phyloP scores from a whole-genome alignment of 2,888 invertebrate species.

The Mimachlamys varia region DNA sequence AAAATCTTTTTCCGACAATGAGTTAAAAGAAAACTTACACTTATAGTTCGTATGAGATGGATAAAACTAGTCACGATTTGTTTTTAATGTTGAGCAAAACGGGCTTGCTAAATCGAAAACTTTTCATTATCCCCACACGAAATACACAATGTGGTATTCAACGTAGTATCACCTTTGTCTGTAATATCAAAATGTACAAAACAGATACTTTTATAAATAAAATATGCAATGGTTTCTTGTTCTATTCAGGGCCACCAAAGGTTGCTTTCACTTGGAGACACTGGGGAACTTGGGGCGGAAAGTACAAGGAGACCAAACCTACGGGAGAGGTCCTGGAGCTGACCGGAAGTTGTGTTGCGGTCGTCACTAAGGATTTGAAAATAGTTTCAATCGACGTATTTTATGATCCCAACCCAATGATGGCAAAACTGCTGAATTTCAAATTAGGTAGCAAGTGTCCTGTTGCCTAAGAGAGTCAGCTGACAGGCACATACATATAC shows the following conservation, averaged over 20 bases:
- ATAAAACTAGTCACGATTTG: too few species aligned
- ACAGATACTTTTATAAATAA: too few species aligned
- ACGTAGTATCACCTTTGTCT: too few species aligned
- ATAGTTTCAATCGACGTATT: slow-evolving; percentile 61
- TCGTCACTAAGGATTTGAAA: slow-evolving; percentile 57
- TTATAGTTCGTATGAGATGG: too few species aligned
- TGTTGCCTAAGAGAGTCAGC: neutral
- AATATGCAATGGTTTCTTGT: neutral
- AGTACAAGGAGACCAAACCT: slow-evolving; percentile 54
- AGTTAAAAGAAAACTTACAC: too few species aligned
- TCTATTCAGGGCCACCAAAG: slow-evolving; percentile 69
- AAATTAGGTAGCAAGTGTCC: slow-evolving; percentile 13
- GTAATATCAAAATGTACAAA: too few species aligned
- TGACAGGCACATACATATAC: too few species aligned
- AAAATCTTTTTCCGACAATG: too few species aligned
- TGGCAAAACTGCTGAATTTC: slow-evolving; percentile 53
- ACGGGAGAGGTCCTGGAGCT: slow-evolving; percentile 62
- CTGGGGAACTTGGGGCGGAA: slow-evolving; percentile 70
- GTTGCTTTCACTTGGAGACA: slow-evolving; percentile 76
- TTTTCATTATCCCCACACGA: too few species aligned
- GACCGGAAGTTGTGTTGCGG: slow-evolving; percentile 59
- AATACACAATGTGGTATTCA: too few species aligned
- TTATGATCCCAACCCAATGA: slow-evolving; percentile 61
- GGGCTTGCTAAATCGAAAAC: too few species aligned
- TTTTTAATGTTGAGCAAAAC: too few species aligned